phyloP scores from a whole-genome alignment of 2,888 invertebrate species.

The Lithophane semibrunnea region DNA sequence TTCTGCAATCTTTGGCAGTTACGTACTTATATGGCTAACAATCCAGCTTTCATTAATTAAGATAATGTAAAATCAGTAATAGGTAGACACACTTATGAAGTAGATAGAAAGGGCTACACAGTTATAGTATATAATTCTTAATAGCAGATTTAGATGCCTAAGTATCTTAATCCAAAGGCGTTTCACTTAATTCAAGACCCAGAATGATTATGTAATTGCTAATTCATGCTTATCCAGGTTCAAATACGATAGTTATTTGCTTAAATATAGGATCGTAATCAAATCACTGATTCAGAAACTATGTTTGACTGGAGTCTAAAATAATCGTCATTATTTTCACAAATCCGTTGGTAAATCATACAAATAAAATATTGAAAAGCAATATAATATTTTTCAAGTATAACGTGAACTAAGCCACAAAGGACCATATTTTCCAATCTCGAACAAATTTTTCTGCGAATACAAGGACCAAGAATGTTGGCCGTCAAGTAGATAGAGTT shows the following conservation, averaged over 20 bases:
- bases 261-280: slow-evolving; percentile 8
- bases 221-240: slow-evolving; percentile 31
- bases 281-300: slow-evolving; percentile 24
- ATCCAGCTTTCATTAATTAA: background rate
- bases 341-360: background rate
- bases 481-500: slow-evolving; percentile 40
- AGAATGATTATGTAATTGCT: slow-evolving; percentile 34
- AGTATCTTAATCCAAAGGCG: slow-evolving; percentile 28
- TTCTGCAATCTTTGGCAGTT: background rate
- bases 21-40: background rate
- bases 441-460: slow-evolving; percentile 4
- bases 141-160: slow-evolving; percentile 21
- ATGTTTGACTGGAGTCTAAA: background rate
- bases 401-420: background rate
- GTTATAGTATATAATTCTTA: slow-evolving; percentile 10
- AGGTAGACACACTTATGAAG: background rate
- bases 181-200: slow-evolving; percentile 32
- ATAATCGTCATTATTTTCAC: background rate
- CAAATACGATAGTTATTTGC: slow-evolving; percentile 26
- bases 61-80: background rate
- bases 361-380: background rate
- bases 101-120: background rate
- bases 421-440: slow-evolving; percentile 9
- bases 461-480: slow-evolving; percentile 27
- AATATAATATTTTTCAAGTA: background rate